A percentile compares a stretch with the other conserved stretches of the same genome.
Evolutionary conservation across 2,113 vertebrate species (phyloP).

Genomic region (Hippolais icterina): DNA sequence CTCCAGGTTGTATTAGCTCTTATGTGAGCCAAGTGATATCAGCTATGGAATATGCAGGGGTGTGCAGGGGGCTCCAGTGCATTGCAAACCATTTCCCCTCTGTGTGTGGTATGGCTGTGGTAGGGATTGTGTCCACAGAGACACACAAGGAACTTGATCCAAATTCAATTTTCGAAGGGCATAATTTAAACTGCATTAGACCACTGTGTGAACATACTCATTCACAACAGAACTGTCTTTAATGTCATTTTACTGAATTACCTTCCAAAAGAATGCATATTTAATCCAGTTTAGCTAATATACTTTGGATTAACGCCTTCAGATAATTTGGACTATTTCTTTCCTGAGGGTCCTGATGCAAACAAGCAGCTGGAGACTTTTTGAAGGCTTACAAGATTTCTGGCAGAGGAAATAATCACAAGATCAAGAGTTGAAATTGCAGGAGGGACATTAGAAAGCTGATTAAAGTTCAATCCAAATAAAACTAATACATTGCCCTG

Average conservation of each 20-base stretch:
- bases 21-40: background rate
- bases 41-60: background rate
- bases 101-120: background rate
- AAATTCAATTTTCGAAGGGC: background rate
- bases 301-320: background rate
- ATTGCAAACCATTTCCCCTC: background rate
- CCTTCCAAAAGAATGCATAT: background rate
- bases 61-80: background rate
- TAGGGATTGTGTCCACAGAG: background rate
- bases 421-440: background rate
- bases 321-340: background rate
- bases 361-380: background rate
- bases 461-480: constrained; percentile 3
- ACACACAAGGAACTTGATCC: background rate
- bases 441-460: background rate
- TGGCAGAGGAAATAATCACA: background rate
- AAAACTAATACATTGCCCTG: background rate
- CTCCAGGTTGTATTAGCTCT: background rate
- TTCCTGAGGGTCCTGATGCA: background rate
- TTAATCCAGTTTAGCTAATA: background rate
- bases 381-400: background rate
- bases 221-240: background rate
- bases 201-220: background rate
- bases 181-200: background rate
- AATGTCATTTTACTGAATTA: background rate